Evolutionary conservation across 1,140 invertebrate species (phyloP), one percentile per base, ranked within the genome.

Genomic region (Zaprionus gabonicus): DNA sequence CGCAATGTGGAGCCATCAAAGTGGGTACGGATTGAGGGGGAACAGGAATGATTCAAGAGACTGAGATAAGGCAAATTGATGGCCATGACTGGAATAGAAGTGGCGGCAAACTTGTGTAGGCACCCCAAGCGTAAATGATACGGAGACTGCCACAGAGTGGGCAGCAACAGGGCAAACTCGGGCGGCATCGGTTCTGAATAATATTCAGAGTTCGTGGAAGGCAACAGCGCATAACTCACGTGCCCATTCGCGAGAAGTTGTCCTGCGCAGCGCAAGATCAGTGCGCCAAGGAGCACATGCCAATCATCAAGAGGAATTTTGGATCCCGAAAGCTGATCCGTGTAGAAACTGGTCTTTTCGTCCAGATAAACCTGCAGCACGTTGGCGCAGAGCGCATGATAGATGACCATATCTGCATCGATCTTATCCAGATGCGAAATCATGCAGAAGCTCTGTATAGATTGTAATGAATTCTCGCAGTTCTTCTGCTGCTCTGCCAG

Each of bases 31-130:
- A 92, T 71, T 0, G 72, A 76, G 15, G 84, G 73, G 0, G 25
- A 46, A 64, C 91, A 92, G 36, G 82, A 20, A 59, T 92, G 91
- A 68, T 92, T 92, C 44, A 78, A 91, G 3, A 91, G 60, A 27
- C 87, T 91, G 4, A 91, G 57, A 53, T 84, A 65, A 1, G 91
- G 91, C n/a, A 92, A 51, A 73, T 92, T 92, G 5, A 91, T 69
- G n/a, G 84, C 80, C 27, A 76, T 72, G 9, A 76, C 53, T 0
- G 79, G 64, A 12, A 72, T 31, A 4, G 49, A 51, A 1, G 60
- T 4, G 5, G 57, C 51, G 1, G 59, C 51, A 0, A 92, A 71
- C 15, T 67, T 68, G 23, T 92, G 87, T 27, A 92, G 58, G 20
- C 34, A 75, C 1, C 91, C 91, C 5, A 58, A 53, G 28, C 44